Base-by-base conservation (phyloP, 2,113 vertebrate genomes). In the Microcebus tavaratra region DNA sequence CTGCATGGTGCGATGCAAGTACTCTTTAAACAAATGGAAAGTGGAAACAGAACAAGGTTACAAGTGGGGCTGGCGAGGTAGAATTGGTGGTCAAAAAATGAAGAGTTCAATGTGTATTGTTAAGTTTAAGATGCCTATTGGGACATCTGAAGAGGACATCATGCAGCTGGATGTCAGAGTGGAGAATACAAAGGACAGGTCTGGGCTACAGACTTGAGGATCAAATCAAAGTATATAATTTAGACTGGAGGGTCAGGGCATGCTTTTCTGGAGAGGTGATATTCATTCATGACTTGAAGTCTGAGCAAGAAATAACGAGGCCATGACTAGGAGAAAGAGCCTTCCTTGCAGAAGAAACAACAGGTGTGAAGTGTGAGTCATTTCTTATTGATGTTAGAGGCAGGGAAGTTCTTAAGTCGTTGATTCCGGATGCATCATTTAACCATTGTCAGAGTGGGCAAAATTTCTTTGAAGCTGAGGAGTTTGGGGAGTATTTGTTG, bases 351-450 rank as follows among this genome's bases (percentile, higher is more conserved):
- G 27, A 63, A 45, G 85, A 6, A 94, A 82, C 13, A 86, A 3
- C 45, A 79, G 48, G 59, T 78, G 8, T 73, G 75, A 95, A 6
- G 6, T 79, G 53, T 61, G 27, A 91, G 21, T 86, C 31, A 78
- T 88, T 95, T 94, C 21, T 95, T 92, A 81, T 9, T 76, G 80
- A 84, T 73, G 39, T 88, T n/a, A 85, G 76, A 81, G 53, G 23
- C 55, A 59, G 63, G 53, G 36, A 83, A 89, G 21, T 88, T 61
- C 75, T 57, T 55, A 91, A 85, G 67, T 59, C 10, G 76, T 39
- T 81, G 53, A 85, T 86, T 68, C 6, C 61, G 96, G 48, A 75
- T 61, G 67, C 13, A 50, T 85, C 42, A 6, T 80, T 88, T 87
- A 79, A 42, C 25, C 36, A 86, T 79, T 85, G 20, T 88, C 48